Base-by-base conservation (phyloP, 92 coral and sea anemone genomes). In the Nematostella vectensis region DNA sequence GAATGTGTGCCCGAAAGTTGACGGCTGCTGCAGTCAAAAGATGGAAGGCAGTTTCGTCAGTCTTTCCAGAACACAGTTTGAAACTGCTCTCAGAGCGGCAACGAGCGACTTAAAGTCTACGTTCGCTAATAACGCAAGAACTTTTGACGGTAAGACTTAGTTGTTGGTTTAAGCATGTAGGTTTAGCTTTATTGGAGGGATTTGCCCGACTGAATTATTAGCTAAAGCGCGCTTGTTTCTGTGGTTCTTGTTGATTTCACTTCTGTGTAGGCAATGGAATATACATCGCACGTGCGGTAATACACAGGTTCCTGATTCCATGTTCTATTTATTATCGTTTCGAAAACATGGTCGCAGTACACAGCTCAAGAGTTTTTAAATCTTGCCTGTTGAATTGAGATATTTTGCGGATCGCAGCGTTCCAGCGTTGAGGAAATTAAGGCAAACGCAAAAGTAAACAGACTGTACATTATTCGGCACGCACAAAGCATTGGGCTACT, bases 41-140 rank as follows among this genome's bases (percentile, higher is more conserved):
- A 79, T 79, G 87, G 87, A 79, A 31, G 72, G 57, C 25, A 76
- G 81, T n/a, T 79, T 79, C 63, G 65, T 67, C 18, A 59, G 49
- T 20, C 57, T 67, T 10, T 60, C 87, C 6, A 43, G 71, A 20
- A 39, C 66, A 0, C 76, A 79, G 17, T 79, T 67, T 11, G 70
- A 61, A 15, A 33, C 33, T 29, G 75, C 87, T 20, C 67, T 74
- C 57, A 47, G 47, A 44, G 17, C 55, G 17, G 59, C 64, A 53
- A 71, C 72, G 44, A 51, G 43, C 31, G 54, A 55, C 29, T 2
- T 79, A 22, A 74, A 20, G 50, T 59, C 12, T 36, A 42, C 55
- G n/a, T 79, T 79, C 49, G 33, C 58, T 60, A 61, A 49, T 12
- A 76, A 75, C 42, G 71, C 61, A 13, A 79, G 73, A 49, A 47